A percentile compares a stretch with the other conserved stretches of the same genome.
These are phyloP conservation scores for Dissostichus mawsoni DNA, from an alignment of 2,113 vertebrate species.

Conservation along the genomic window DNA sequence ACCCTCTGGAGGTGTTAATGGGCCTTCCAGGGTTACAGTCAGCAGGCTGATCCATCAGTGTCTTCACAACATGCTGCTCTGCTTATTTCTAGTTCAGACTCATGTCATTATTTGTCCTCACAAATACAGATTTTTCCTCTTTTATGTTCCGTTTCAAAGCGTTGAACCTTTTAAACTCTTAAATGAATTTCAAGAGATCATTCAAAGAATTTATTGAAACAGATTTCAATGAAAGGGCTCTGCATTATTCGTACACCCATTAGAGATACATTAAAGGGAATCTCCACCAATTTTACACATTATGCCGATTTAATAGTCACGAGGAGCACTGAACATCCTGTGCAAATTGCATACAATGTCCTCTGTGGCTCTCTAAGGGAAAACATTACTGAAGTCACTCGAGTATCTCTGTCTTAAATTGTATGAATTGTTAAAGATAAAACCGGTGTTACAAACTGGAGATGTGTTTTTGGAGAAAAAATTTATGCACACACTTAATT, in stretches of 20 bases:
- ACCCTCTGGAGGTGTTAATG: conserved; percentile 80
- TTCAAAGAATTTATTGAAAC: background rate
- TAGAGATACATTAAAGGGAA: background rate
- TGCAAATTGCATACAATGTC: background rate
- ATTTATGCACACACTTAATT: background rate
- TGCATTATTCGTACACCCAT: background rate
- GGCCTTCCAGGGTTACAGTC: conserved; percentile 68
- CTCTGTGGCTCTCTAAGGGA: background rate
- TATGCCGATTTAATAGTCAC: background rate
- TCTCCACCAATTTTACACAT: background rate
- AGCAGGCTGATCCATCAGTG: conserved; percentile 50
- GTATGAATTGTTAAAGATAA: background rate
- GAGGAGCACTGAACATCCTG: background rate
- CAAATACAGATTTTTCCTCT: background rate
- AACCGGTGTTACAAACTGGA: background rate
- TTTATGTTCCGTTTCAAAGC: background rate
- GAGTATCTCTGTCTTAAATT: background rate
- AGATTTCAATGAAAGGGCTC: background rate
- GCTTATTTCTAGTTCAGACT: conserved; percentile 1
- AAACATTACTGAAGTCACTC: background rate
- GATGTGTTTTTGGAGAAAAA: background rate
- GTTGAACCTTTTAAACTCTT: background rate
- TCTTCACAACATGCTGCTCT: conserved; percentile 50
- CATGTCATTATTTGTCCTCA: conserved; percentile 1
- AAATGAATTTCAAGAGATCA: background rate